phyloP scores from a whole-genome alignment of 2,113 vertebrate genomes.

The Corythornis madagascariensis region DNA sequence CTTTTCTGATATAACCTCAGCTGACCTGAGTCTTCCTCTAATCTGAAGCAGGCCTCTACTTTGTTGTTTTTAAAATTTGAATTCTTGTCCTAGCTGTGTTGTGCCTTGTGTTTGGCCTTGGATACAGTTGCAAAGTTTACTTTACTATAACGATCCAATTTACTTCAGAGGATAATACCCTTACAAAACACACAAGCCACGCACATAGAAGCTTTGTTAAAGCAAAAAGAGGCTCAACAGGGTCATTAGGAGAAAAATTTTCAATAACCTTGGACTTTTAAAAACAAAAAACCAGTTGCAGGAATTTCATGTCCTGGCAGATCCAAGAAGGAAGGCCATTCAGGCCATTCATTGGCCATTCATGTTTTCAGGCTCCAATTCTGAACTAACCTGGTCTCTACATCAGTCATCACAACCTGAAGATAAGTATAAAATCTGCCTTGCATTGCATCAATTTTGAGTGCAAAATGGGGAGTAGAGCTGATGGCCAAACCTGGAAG shows the following conservation, averaged over 20 bases:
- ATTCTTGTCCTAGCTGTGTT: neutral
- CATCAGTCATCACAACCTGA: neutral
- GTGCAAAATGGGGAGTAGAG: neutral
- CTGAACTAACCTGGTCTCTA: neutral
- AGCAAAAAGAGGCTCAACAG: neutral
- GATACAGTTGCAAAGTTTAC: neutral
- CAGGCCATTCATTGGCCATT: no score
- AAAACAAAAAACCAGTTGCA: neutral
- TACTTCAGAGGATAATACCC: neutral
- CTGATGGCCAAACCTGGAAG: neutral
- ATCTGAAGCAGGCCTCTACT: neutral
- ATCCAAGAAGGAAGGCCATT: neutral
- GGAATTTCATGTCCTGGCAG: neutral
- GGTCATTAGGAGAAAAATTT: neutral
- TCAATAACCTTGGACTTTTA: neutral
- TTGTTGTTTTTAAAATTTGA: neutral
- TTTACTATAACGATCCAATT: neutral
- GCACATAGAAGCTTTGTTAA: neutral
- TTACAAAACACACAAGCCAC: neutral
- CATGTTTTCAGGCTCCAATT: neutral
- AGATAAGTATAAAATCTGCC: neutral
- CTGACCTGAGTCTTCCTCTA: neutral
- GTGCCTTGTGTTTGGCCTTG: neutral
- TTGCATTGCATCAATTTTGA: neutral
- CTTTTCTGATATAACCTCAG: neutral